A percentile compares a stretch with the other conserved stretches of the same genome.
Evolutionary conservation across 2,888 invertebrate genomes (phyloP).

Genomic region (Lepas anatifera): DNA sequence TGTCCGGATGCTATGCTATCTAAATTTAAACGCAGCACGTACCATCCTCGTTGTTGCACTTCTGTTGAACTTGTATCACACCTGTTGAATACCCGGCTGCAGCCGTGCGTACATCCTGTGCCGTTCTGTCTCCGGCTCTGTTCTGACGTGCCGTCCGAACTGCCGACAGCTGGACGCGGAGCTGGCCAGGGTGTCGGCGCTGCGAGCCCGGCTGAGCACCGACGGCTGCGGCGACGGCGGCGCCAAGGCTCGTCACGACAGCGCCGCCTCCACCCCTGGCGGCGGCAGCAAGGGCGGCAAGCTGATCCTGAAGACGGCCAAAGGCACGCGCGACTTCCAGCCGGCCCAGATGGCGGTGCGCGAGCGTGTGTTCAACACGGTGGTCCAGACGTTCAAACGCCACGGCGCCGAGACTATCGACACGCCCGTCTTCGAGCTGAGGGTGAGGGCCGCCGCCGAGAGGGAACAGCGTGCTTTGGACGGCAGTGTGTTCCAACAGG

Average conservation of each 20-base stretch:
- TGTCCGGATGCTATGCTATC: too few relatives aligned
- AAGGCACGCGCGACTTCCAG: conserved; percentile 82
- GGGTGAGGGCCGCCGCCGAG: too few relatives aligned
- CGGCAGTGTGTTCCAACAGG: too few relatives aligned
- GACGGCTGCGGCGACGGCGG: conserved; percentile 32
- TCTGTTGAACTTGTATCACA: too few relatives aligned
- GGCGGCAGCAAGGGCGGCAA: conserved; percentile 27
- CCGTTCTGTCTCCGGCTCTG: too few relatives aligned
- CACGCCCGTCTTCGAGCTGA: conserved; percentile 94
- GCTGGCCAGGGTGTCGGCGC: background rate
- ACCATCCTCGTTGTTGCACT: too few relatives aligned
- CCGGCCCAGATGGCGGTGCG: conserved; percentile 92
- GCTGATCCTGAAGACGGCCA: conserved; percentile 27
- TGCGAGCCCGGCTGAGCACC: background rate
- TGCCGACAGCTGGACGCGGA: background rate
- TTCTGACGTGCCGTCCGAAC: too few relatives aligned
- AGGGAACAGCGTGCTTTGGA: too few relatives aligned
- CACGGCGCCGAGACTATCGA: conserved; percentile 98
- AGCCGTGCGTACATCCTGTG: too few relatives aligned
- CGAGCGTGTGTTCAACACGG: conserved; percentile 35
- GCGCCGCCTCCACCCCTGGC: background rate
- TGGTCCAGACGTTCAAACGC: conserved; percentile 39
- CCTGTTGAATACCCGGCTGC: too few relatives aligned
- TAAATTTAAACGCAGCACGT: too few relatives aligned
- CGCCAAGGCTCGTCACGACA: conserved; percentile 15